Evolutionary conservation across 1,140 invertebrate genomes (phyloP).

Genomic region (Pararge aegeria): DNA sequence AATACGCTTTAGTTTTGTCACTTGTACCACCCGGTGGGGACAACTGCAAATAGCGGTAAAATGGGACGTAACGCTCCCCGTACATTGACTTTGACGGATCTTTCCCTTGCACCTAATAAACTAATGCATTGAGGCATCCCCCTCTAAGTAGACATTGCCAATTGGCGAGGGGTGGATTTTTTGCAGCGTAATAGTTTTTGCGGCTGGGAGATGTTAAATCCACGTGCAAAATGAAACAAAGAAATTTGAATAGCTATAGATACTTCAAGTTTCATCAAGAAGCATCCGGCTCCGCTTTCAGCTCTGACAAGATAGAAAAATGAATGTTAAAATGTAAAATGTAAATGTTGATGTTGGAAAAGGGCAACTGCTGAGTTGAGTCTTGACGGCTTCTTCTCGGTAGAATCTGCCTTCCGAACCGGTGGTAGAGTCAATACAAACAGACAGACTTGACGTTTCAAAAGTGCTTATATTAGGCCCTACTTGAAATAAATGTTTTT

Average conservation of each 20-base stretch:
- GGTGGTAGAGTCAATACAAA: too few relatives aligned
- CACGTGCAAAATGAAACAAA: background rate
- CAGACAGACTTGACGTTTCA: too few relatives aligned
- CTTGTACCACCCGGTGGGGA: slow-evolving; percentile 40
- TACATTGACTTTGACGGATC: slow-evolving; percentile 61
- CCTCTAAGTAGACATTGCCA: slow-evolving; percentile 29
- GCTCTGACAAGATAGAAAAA: too few relatives aligned
- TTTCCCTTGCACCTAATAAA: slow-evolving; percentile 66
- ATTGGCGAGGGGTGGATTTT: slow-evolving; percentile 18
- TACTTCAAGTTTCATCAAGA: too few relatives aligned
- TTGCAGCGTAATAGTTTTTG: slow-evolving; percentile 22
- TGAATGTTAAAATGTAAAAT: too few relatives aligned
- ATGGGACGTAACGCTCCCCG: slow-evolving; percentile 51
- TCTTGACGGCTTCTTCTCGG: too few relatives aligned
- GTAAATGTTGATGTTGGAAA: too few relatives aligned
- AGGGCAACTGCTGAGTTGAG: too few relatives aligned
- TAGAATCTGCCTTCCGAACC: too few relatives aligned
- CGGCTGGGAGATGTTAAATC: slow-evolving; percentile 3
- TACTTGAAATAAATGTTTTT: too few relatives aligned
- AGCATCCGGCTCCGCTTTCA: too few relatives aligned
- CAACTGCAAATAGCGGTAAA: slow-evolving; percentile 68
- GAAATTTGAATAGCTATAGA: background rate
- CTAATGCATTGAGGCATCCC: slow-evolving; percentile 57
- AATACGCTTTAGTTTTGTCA: background rate
- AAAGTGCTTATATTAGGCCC: too few relatives aligned